These are phyloP conservation scores for Parascotia fuliginaria DNA, from an alignment of 2,888 invertebrate genomes.

Conservation along the genomic window DNA sequence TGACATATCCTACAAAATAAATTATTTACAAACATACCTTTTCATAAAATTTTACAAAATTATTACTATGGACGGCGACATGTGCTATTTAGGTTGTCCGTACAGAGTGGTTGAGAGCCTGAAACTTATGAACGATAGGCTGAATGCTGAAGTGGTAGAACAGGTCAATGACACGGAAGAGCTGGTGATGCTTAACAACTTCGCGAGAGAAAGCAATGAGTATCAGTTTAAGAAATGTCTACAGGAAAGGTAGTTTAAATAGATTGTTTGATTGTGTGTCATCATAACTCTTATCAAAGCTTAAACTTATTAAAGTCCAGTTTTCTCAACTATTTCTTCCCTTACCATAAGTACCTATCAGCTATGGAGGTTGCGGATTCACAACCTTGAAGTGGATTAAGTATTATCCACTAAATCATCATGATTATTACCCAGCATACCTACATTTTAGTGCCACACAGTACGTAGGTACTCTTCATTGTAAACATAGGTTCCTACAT, in stretches of 20 bases:
- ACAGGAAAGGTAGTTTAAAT: conserved; percentile 57
- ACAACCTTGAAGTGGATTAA: too few relatives aligned
- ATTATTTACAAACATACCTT: neutral
- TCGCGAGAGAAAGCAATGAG: conserved; percentile 70
- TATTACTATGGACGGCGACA: conserved; percentile 53
- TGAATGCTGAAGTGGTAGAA: conserved; percentile 67
- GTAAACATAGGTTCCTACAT: too few relatives aligned
- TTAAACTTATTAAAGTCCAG: too few relatives aligned
- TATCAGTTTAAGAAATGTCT: conserved; percentile 64
- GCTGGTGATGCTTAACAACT: conserved; percentile 68
- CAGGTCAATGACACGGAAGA: conserved; percentile 70
- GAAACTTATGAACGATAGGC: conserved; percentile 52
- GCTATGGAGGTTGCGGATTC: too few relatives aligned
- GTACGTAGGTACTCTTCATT: too few relatives aligned
- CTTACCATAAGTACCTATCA: too few relatives aligned
- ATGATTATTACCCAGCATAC: too few relatives aligned
- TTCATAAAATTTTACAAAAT: conserved; percentile 21
- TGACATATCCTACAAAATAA: neutral
- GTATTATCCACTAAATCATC: too few relatives aligned
- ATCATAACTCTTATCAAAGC: too few relatives aligned
- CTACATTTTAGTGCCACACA: too few relatives aligned
- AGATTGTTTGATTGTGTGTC: too few relatives aligned
- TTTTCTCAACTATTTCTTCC: too few relatives aligned
- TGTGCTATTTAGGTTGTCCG: conserved; percentile 57
- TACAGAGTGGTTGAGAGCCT: conserved; percentile 51